Conservation (phyloP, 2,113 vertebrate species). For the Macrotus californicus region DNA sequence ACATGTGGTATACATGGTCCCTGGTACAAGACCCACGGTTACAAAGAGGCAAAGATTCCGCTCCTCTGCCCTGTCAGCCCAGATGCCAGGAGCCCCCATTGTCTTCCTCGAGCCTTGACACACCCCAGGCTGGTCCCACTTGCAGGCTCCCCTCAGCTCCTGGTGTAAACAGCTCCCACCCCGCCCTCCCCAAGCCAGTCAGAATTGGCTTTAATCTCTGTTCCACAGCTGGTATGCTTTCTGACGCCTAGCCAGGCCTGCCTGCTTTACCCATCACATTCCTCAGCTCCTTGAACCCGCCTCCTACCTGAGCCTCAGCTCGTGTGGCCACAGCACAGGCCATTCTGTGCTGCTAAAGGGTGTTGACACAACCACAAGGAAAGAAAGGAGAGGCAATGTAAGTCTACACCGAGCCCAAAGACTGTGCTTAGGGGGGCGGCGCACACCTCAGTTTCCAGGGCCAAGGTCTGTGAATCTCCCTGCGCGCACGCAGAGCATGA, state of each 20-base stretch:
- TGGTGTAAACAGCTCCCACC: neutral
- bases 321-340: neutral
- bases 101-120: neutral
- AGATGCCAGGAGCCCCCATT: neutral
- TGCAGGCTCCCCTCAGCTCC: neutral
- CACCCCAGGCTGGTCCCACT: neutral
- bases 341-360: neutral
- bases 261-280: neutral
- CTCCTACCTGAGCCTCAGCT: neutral
- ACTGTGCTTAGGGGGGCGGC: neutral
- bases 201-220: neutral
- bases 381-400: neutral
- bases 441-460: neutral
- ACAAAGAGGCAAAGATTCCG: neutral
- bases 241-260: neutral
- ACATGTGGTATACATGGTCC: accelerated
- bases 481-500: neutral
- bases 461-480: slow-evolving; percentile 17
- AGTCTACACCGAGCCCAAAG: neutral
- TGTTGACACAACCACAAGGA: neutral
- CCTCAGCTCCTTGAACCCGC: neutral
- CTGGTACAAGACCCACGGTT: neutral
- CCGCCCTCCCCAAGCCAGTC: neutral
- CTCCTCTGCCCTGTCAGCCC: neutral
- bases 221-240: neutral